Base-by-base conservation (phyloP, 2,113 vertebrate genomes). In the Cyprinodon tularosa region DNA sequence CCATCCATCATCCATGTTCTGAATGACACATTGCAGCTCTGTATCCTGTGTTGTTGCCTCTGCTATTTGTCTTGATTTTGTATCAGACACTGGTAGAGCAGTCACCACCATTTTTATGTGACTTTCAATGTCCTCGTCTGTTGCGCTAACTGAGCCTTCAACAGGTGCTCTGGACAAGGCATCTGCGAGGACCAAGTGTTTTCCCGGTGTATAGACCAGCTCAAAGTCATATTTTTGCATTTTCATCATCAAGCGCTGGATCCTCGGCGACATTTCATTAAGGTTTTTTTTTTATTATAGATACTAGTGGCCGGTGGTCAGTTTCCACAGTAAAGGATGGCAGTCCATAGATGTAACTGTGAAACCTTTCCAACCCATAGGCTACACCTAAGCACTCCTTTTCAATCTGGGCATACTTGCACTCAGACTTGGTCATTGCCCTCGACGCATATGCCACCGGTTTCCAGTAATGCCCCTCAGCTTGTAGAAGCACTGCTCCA, bases 251-350 rank as follows among this genome's bases (percentile, higher is more conserved):
- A 59, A 10, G 1, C 4, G 17, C 48, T 42, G 68, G 3, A n/a
- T 69, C 36, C 9, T 10, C 39, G 36, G 67, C 6, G 67, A 59
- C 50, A 69, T 69, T 3, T 69, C 14, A 59, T 69, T n/a, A n/a
- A n/a, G n/a, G n/a, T n/a, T n/a, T n/a, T n/a, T n/a, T n/a, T n/a
- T 69, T 68, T 8, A 68, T 38, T 1, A 67, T 68, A 17, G 37
- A 0, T 1, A 59, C 37, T 17, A 69, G 17, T n/a, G 37, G 50
- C 40, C 7, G 50, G 7, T 59, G 37, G 22, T 69, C 48, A 9
- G 68, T 59, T 20, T 69, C 38, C 2, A 14, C 17, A 5, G 50
- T 59, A 20, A 40, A 69, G 59, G 37, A 40, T 8, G 11, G 14
- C 17, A 69, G 68, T 4, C 68, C 67, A 12, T 57, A 40, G 15